Evolutionary conservation across 2,888 invertebrate genomes (phyloP).

Genomic region (Dolichomitus sp.): DNA sequence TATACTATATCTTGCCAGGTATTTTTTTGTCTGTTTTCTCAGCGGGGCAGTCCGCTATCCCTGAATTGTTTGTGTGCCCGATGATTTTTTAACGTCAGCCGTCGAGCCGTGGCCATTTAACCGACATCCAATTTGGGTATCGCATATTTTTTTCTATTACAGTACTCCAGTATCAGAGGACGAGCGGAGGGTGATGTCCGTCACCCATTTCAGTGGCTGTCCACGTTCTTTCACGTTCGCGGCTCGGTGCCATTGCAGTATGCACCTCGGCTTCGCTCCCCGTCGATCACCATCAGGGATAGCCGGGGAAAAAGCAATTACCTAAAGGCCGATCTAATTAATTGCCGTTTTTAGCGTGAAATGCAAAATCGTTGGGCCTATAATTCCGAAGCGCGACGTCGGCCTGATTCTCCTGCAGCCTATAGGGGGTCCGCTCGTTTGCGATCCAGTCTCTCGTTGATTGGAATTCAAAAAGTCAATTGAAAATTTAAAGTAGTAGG

Average conservation of each 20-base stretch:
- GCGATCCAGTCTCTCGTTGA: slow-evolving; percentile 55
- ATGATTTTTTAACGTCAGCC: slow-evolving; percentile 73
- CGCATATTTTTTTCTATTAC: slow-evolving; percentile 71
- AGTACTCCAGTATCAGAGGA: slow-evolving; percentile 28
- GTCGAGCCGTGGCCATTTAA: slow-evolving; percentile 71
- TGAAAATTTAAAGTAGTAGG: slow-evolving; percentile 62
- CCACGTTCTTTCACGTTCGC: slow-evolving; percentile 32
- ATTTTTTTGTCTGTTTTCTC: slow-evolving; percentile 27
- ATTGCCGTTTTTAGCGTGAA: slow-evolving; percentile 73
- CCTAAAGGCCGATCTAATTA: slow-evolving; percentile 72
- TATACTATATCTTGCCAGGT: not conserved
- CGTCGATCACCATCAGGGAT: slow-evolving; percentile 69
- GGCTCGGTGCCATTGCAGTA: slow-evolving; percentile 20
- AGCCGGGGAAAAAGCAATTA: slow-evolving; percentile 72
- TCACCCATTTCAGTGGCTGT: slow-evolving; percentile 56
- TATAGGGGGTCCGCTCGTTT: not conserved
- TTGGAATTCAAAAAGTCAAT: slow-evolving; percentile 68
- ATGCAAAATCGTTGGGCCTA: slow-evolving; percentile 69
- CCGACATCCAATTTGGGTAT: slow-evolving; percentile 73
- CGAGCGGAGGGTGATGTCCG: slow-evolving; percentile 19
- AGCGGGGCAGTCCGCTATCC: slow-evolving; percentile 16
- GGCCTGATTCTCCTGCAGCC: slow-evolving; percentile 44
- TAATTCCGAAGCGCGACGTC: slow-evolving; percentile 63
- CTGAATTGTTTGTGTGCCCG: slow-evolving; percentile 52
- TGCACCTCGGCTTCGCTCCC: slow-evolving; percentile 45